Conservation (phyloP, 1,140 invertebrate species). For the Drosophila ananassae region DNA sequence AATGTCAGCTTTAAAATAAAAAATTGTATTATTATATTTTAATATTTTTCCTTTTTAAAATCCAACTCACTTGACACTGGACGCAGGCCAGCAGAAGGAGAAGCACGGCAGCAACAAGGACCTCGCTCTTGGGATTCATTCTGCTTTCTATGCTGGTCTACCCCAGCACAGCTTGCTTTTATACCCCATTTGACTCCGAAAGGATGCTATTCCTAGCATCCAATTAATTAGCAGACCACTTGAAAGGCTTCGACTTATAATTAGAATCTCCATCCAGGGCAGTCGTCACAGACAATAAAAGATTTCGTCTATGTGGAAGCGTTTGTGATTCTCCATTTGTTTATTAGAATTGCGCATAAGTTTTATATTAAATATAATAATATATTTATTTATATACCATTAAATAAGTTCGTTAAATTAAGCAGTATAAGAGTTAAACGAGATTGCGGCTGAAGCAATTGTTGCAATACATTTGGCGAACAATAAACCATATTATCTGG, state of each 20-base stretch:
- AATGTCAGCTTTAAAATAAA: conserved; percentile 68
- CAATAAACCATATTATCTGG: conserved; percentile 38
- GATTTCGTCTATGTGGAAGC: conserved; percentile 57
- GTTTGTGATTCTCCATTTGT: conserved; percentile 71
- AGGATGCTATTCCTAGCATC: background rate
- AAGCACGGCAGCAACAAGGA: conserved; percentile 60
- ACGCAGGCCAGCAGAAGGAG: conserved; percentile 67
- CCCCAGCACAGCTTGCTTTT: conserved; percentile 29
- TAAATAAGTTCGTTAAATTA: conserved; percentile 73
- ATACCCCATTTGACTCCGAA: conserved; percentile 25
- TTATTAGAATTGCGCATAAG: conserved; percentile 80
- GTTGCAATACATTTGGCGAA: conserved; percentile 50
- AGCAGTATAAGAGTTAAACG: conserved; percentile 63
- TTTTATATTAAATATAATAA: conserved; percentile 64
- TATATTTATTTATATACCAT: conserved; percentile 59
- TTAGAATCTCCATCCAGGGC: conserved; percentile 9
- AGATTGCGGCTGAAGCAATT: conserved; percentile 53
- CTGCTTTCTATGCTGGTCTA: conserved; percentile 28
- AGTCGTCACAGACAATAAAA: conserved; percentile 30
- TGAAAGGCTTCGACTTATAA: conserved; percentile 43
- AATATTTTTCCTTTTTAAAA: background rate
- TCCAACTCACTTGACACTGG: conserved; percentile 64
- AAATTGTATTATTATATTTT: background rate
- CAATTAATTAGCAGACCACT: conserved; percentile 51
- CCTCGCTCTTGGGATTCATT: conserved; percentile 67